These are phyloP conservation scores for Stegodyphus dumicola DNA, from an alignment of 1,140 invertebrate genomes.

Conservation along the genomic window DNA sequence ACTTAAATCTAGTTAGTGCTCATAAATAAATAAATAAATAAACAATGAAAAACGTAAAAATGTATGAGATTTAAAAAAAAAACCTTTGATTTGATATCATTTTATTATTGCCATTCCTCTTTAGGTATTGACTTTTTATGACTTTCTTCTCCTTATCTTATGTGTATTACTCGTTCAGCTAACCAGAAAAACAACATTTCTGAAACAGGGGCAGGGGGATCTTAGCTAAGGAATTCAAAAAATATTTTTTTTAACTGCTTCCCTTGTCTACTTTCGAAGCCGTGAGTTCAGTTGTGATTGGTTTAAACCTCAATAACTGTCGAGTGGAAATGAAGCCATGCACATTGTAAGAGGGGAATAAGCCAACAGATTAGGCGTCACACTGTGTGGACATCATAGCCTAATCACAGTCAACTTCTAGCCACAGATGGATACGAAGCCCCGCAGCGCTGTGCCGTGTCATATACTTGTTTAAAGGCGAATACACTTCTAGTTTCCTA, in stretches of 20 bases:
- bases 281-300: neutral
- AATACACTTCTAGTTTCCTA: slow-evolving; percentile 4
- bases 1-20: too few species aligned
- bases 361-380: slow-evolving; percentile 15
- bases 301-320: slow-evolving; percentile 41
- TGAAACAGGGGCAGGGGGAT: neutral
- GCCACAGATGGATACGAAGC: slow-evolving; percentile 21
- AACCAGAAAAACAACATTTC: neutral
- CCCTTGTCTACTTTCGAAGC: neutral
- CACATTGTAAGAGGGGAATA: neutral
- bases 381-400: slow-evolving; percentile 24
- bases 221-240: neutral
- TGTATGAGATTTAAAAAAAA: too few species aligned
- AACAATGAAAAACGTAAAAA: too few species aligned
- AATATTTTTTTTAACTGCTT: neutral
- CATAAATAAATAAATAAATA: too few species aligned
- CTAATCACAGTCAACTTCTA: slow-evolving; percentile 17
- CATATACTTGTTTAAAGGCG: slow-evolving; percentile 27
- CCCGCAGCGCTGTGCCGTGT: slow-evolving; percentile 25
- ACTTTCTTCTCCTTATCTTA: neutral
- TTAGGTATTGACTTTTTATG: neutral
- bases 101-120: too few species aligned
- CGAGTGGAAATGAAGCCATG: slow-evolving; percentile 32
- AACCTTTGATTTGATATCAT: too few species aligned
- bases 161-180: neutral